Percentiles rank a stretch among this genome's conserved stretches.
Evolutionary conservation across 2,797 vertebrate species (phyloP).

Genomic region (Cuniculus paca): DNA sequence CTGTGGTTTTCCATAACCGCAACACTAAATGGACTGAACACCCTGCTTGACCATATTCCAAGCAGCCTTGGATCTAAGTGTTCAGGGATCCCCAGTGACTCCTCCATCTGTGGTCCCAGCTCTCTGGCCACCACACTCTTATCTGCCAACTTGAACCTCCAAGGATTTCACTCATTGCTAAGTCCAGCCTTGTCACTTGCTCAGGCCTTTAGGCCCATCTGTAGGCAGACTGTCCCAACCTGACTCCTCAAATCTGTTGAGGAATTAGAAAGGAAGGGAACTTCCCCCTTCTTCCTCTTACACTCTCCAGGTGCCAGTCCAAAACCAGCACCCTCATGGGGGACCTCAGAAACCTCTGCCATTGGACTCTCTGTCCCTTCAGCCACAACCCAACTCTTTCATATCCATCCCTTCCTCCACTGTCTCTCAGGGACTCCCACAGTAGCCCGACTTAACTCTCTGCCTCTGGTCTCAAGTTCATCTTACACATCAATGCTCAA

Average conservation of each 20-base stretch:
- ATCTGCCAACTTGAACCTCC: background rate
- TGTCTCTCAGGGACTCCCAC: background rate
- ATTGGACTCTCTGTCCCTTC: background rate
- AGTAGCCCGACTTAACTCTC: background rate
- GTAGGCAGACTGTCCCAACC: background rate
- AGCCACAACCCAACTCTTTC: background rate
- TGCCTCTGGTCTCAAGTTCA: constrained; percentile 11
- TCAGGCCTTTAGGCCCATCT: background rate
- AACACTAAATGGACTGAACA: background rate
- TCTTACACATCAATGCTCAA: background rate
- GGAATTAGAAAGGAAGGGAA: background rate
- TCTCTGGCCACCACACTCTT: background rate
- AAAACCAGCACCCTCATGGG: background rate
- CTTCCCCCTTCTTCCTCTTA: background rate
- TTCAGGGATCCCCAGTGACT: background rate
- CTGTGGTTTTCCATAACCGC: background rate
- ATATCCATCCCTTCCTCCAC: background rate
- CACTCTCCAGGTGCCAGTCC: background rate
- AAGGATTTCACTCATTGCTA: rapidly evolving
- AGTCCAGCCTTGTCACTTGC: background rate
- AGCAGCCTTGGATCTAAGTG: background rate
- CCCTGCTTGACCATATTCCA: too few relatives aligned
- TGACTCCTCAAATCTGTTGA: background rate
- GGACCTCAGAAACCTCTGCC: background rate
- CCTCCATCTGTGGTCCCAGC: background rate